These are phyloP conservation scores for Yponomeuta malinellus DNA, from an alignment of 2,888 invertebrate genomes.

Conservation along the genomic window DNA sequence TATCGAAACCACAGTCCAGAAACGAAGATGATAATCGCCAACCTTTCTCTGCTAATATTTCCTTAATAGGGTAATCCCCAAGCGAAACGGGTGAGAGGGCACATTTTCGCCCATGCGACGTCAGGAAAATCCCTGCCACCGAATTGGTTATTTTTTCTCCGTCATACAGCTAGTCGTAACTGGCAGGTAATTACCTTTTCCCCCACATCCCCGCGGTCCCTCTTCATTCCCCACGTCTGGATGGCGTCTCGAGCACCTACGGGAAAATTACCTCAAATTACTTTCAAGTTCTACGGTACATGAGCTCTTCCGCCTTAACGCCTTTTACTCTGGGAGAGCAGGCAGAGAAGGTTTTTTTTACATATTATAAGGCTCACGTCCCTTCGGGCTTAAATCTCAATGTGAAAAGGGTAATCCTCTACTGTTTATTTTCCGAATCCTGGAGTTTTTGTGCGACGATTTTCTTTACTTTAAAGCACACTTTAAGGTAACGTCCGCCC, in stretches of 20 bases:
- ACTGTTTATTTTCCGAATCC: neutral
- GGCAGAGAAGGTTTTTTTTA: neutral
- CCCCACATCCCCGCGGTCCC: conserved; percentile 49
- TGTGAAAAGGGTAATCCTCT: neutral
- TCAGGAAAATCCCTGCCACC: conserved; percentile 2
- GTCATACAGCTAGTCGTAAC: neutral
- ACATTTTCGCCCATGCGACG: conserved; percentile 15
- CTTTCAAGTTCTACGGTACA: neutral
- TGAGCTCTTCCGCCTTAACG: neutral
- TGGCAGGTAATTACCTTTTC: conserved; percentile 58
- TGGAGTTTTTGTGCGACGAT: neutral
- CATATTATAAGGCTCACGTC: neutral
- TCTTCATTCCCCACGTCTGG: conserved; percentile 36
- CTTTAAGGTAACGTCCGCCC: too few species aligned
- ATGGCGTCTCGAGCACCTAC: conserved; percentile 46
- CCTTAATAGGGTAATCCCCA: neutral
- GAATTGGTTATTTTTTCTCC: conserved; percentile 3
- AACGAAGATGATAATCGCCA: too few species aligned
- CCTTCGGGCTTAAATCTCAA: neutral
- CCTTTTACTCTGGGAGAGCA: neutral
- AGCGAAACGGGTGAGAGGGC: conserved; percentile 11
- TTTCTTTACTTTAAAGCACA: neutral
- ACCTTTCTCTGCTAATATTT: too few species aligned
- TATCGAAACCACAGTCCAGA: too few species aligned
- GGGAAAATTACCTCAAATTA: conserved; percentile 28